Conservation (phyloP, 2,113 vertebrate species). For the Indri indri region DNA sequence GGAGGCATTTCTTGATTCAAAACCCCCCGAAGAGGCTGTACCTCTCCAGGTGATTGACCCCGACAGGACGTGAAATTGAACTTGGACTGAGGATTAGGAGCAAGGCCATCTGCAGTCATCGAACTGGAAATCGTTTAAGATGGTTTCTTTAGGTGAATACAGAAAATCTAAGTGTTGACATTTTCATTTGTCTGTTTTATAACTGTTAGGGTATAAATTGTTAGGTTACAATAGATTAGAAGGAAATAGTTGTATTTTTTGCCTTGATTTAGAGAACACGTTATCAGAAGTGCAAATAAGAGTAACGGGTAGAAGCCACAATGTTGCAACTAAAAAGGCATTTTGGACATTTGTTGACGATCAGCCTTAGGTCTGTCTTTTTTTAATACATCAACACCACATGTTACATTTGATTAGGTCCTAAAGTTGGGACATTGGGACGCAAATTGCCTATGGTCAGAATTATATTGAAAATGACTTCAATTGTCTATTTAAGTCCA, state of each 20-base stretch:
- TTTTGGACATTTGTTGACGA: no score
- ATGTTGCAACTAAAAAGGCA: not conserved
- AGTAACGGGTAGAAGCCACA: not conserved
- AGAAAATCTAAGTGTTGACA: no score
- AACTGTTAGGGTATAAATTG: not conserved
- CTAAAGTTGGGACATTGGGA: not conserved
- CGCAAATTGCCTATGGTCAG: not conserved
- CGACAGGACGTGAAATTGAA: not conserved
- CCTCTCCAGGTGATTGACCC: not conserved
- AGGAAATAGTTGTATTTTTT: not conserved
- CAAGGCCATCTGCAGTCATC: not conserved
- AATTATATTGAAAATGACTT: not conserved
- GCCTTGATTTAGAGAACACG: not conserved
- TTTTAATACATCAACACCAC: not conserved
- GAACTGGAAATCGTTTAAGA: not conserved
- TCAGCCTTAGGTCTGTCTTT: not conserved
- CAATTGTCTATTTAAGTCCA: not conserved
- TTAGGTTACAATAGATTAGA: not conserved
- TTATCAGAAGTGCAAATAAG: not conserved
- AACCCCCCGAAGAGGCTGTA: not conserved
- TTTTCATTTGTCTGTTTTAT: not conserved
- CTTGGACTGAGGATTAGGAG: not conserved
- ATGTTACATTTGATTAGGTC: not conserved
- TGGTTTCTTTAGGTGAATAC: not conserved
- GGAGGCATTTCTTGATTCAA: not conserved